Evolutionary conservation across 2,888 invertebrate genomes (phyloP), one percentile per base, ranked within the genome.

Genomic region (Eulithis testata): DNA sequence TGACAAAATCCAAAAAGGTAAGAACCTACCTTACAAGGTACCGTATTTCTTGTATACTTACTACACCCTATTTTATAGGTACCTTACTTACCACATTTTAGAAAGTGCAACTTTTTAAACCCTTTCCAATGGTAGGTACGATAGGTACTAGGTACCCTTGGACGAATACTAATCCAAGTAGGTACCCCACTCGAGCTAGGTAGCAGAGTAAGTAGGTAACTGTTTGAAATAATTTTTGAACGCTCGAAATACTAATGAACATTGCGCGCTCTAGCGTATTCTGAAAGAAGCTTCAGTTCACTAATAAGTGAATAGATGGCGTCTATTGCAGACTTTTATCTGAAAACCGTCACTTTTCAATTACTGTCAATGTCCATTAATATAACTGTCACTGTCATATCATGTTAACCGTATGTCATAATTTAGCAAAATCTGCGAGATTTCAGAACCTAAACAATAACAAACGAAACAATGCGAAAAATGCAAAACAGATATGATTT

Each of bases 361-460:
- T 59, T 37, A 63, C 4, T 63, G 63, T 66, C 57, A 58, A 45
- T 45, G 45, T 45, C 45, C 14, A 44, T n/a, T 3, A 45, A 11
- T 4, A n/a, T n/a, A 44, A 44, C 44, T 40, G 44, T 44, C 44
- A 44, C 9, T 44, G 44, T 44, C 11, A 44, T n/a, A n/a, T 40
- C 40, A 40, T 31, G 31, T 31, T 31, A 31, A 31, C 31, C 31
- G 31, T 31, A 31, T 4, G 31, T 31, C 31, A 31, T 4, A 31
- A 3, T 31, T 31, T 31, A 4, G 6, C 31, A 44, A 44, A n/a
- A 4, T 44, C 44, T n/a, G 53, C 55, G 49, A 61, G 11, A 45
- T 56, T 45, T 12, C 5, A 44, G 52, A 61, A 54, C 50, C 37
- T 62, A 59, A 62, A 62, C 12, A 55, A 36, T 5, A 62, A 59